Base-by-base conservation (phyloP, 2,888 invertebrate genomes). In the Chrysomela aeneicollis region DNA sequence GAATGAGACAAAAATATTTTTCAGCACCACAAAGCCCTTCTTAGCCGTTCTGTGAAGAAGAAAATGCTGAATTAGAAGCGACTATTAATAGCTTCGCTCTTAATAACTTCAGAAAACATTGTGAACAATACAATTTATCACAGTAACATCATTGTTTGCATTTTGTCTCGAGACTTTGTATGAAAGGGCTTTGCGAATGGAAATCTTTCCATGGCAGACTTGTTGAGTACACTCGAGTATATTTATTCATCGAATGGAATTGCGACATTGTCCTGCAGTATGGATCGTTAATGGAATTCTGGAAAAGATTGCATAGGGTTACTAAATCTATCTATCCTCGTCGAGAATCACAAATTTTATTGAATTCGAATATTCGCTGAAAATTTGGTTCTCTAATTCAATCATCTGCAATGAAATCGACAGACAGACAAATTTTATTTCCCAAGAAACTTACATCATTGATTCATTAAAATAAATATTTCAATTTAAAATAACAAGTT, bases 61-160 rank as follows among this genome's bases (percentile, higher is more conserved):
- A 46, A 18, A 57, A 57, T 26, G 46, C 37, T 57, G 37, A 57
- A 57, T 57, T 57, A 57, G 30, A 46, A 57, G 26, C 17, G 57
- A 57, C 30, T 57, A 57, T 57, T 55, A 57, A 57, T 57, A 57
- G 57, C 57, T 26, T 10, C 26, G 42, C 42, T 46, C 37, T 46
- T 57, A 42, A 57, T 46, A 57, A 57, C 46, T 57, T 57, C 57
- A 22, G 46, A 57, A 57, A 57, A 57, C 57, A 57, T 57, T 26
- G 46, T 26, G 57, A 57, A 57, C 57, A 57, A 57, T 57, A 47
- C 57, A 32, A 42, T 57, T 46, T 21, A 46, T 57, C 47, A 57
- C 37, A 57, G 46, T 55, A 57, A 57, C 46, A 26, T 42, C 42
- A 42, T 42, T 42, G 42, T 57, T 57, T 30, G 26, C 46, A 57